Percentiles rank a stretch among this genome's conserved stretches.
phyloP scores from a whole-genome alignment of 2,888 invertebrate genomes.

The Diadegma fenestrale region DNA sequence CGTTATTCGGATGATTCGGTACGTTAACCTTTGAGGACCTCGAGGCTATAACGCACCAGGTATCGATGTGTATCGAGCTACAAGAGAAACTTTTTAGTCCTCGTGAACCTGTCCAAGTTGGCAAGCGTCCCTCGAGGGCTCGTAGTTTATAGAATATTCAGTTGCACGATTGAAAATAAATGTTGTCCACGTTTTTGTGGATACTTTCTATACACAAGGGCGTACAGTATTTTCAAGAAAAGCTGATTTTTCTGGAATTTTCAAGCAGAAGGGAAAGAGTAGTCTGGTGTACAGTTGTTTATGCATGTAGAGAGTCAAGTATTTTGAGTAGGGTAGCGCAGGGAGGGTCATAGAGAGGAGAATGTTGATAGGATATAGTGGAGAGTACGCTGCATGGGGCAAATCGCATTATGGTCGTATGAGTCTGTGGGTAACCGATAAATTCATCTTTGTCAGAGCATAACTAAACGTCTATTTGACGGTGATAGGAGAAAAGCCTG shows the following conservation, averaged over 20 bases:
- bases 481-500: conserved; percentile 16
- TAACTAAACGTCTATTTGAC: conserved; percentile 41
- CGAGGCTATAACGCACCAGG: background rate
- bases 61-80: background rate
- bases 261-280: background rate
- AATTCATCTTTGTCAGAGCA: conserved; percentile 35
- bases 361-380: conserved; percentile 27
- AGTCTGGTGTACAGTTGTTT: background rate
- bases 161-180: conserved; percentile 61
- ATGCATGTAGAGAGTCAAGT: conserved; percentile 6
- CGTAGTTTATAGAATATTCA: conserved; percentile 50
- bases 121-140: conserved; percentile 38
- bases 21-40: conserved; percentile 37
- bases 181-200: conserved; percentile 45
- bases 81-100: conserved; percentile 52
- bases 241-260: conserved; percentile 13
- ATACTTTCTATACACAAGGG: conserved; percentile 9
- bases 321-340: background rate
- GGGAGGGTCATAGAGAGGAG: background rate
- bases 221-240: background rate
- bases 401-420: conserved; percentile 16
- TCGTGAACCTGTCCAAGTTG: conserved; percentile 53
- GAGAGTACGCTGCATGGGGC: background rate
- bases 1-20: conserved; percentile 23
- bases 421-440: conserved; percentile 29